Base-by-base conservation (phyloP, 2,888 invertebrate genomes). In the Altica lythri region DNA sequence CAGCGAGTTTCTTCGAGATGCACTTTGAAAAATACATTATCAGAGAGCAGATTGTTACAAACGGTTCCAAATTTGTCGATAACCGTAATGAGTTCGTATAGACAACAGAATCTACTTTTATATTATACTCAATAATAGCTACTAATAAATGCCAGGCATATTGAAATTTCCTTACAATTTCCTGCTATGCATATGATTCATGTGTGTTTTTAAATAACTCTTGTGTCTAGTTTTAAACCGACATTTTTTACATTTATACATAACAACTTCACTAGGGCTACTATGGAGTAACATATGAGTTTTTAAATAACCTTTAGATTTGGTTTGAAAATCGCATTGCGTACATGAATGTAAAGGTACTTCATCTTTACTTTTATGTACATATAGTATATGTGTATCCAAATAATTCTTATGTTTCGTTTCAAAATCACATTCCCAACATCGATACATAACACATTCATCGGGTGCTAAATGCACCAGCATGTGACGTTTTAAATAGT, bases 291-390 rank as follows among this genome's bases (percentile, higher is more conserved):
- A 42, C 61, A 62, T 63, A 43, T 66, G 65, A 14, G 62, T 61
- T 34, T 63, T 66, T 38, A 66, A 44, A 34, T 66, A 64, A 9
- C 61, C 60, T 43, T 65, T 65, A 14, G 62, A 64, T 17, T 61
- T 61, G 3, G 65, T 65, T 13, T 63, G 56, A 19, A 64, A 65
- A 9, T 55, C 55, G 18, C 65, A 65, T 6, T 59, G 55, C 0
- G 55, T 17, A 34, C 65, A 65, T n/a, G 56, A 55, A 45, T 64
- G 56, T 52, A 61, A 55, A 17, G 60, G 56, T 3, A 64, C 57
- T 25, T 59, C 61, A 18, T 64, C 64, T 12, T 52, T 48, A 37
- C 52, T 55, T 25, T 57, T 59, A 40, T 61, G 61, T 29, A 59
- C 57, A 3, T 61, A 61, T 37, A 61, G 30, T 9, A 61, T 57